These are phyloP conservation scores for Rynchops niger DNA, from an alignment of 2,113 vertebrate genomes.

Conservation along the genomic window DNA sequence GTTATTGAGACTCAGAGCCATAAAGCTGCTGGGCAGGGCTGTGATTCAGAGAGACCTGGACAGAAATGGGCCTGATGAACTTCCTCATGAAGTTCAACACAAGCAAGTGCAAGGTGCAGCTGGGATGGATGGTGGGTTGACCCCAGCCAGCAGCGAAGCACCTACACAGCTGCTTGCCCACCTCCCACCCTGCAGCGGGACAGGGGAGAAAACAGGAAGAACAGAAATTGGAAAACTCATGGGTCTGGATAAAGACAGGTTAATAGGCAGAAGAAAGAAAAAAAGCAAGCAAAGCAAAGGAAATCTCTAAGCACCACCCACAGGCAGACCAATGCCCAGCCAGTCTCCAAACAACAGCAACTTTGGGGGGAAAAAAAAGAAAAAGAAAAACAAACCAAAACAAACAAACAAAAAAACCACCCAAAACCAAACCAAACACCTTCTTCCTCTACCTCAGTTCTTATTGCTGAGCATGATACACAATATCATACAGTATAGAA, in stretches of 20 bases:
- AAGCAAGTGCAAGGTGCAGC: neutral
- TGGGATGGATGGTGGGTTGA: neutral
- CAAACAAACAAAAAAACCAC: neutral
- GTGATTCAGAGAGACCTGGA: neutral
- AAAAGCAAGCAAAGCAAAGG: neutral
- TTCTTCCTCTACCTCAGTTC: neutral
- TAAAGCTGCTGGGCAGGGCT: neutral
- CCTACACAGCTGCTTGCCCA: neutral
- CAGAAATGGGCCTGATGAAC: neutral
- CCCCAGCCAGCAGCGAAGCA: neutral
- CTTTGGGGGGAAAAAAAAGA: neutral
- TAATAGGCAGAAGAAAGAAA: neutral
- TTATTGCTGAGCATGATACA: neutral
- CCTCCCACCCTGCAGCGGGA: rapidly evolving
- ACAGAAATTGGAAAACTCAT: neutral
- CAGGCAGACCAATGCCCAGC: neutral
- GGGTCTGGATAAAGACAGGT: neutral
- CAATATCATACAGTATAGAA: neutral
- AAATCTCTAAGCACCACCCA: neutral
- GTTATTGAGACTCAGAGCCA: neutral
- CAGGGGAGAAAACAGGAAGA: neutral
- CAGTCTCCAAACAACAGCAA: neutral
- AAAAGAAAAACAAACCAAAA: too few relatives aligned
- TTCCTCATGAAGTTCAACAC: neutral
- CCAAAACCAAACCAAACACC: neutral